Conservation (phyloP, 2,888 invertebrate species). For the Hirtodrosophila histrioides region DNA sequence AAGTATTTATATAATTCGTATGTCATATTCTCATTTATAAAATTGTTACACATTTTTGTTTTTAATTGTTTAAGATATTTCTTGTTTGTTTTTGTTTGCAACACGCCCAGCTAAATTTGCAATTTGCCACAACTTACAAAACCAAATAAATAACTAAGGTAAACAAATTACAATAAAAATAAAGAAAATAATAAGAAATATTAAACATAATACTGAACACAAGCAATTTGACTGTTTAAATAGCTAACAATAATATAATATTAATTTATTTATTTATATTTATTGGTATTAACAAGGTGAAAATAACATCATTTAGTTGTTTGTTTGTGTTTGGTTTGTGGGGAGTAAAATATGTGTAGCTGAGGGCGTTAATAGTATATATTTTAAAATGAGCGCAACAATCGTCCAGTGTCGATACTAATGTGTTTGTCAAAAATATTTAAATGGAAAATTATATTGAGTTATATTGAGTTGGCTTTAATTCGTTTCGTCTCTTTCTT, state of each 20-base stretch:
- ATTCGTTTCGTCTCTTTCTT: no score
- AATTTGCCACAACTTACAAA: conserved; percentile 25
- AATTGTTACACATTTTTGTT: conserved; percentile 3
- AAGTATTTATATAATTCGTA: conserved; percentile 35
- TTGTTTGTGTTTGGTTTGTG: conserved; percentile 7
- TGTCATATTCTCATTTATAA: conserved; percentile 22
- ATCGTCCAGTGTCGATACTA: no score
- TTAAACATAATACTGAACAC: conserved; percentile 80
- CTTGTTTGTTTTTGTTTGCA: conserved; percentile 28
- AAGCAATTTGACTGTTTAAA: conserved; percentile 59
- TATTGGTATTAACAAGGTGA: conserved; percentile 13
- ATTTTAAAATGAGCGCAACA: no score
- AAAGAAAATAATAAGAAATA: conserved; percentile 51
- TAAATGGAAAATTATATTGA: conserved; percentile 3
- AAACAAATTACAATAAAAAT: conserved; percentile 34
- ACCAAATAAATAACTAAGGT: conserved; percentile 36
- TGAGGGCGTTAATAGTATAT: no score
- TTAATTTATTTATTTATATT: conserved; percentile 25
- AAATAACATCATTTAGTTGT: conserved; percentile 14
- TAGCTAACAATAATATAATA: conserved; percentile 29
- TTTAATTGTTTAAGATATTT: conserved; percentile 15
- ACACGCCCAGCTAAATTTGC: conserved; percentile 48
- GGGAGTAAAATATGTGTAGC: no score
- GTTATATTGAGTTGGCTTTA: no score
- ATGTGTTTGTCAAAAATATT: not conserved